Percentiles rank a stretch among this genome's conserved stretches.
phyloP scores from a whole-genome alignment of 1,140 invertebrate species.

The roundworm (Caenorhabditis elegans) region WBcel235 BX284602.5:8443501-8444000 shows the following conservation, averaged over 20 bases:
- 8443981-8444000: neutral
- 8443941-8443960: neutral
- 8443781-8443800: slow-evolving; percentile 82
- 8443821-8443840: slow-evolving; percentile 88
- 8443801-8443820: slow-evolving; percentile 76
- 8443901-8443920: slow-evolving; percentile 24
- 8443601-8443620: too few species aligned
- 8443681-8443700: slow-evolving; percentile 91
- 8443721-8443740: slow-evolving; percentile 85
- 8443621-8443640: too few species aligned
- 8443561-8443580: slow-evolving; percentile 33
- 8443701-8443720: slow-evolving; percentile 76
- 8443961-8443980: neutral
- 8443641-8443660: slow-evolving; percentile 73
- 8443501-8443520: slow-evolving; percentile 34
- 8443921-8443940: neutral
- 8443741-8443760: slow-evolving; percentile 79
- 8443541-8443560: slow-evolving; percentile 29
- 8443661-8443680: slow-evolving; percentile 88
- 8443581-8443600: too few species aligned
- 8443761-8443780: slow-evolving; percentile 75
- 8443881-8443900: slow-evolving; percentile 94
- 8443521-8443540: slow-evolving; percentile 51
- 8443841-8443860: slow-evolving; percentile 85
- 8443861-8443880: slow-evolving; percentile 97